phyloP scores from a whole-genome alignment of 2,113 vertebrate species.

The Phoenicopterus ruber region DNA sequence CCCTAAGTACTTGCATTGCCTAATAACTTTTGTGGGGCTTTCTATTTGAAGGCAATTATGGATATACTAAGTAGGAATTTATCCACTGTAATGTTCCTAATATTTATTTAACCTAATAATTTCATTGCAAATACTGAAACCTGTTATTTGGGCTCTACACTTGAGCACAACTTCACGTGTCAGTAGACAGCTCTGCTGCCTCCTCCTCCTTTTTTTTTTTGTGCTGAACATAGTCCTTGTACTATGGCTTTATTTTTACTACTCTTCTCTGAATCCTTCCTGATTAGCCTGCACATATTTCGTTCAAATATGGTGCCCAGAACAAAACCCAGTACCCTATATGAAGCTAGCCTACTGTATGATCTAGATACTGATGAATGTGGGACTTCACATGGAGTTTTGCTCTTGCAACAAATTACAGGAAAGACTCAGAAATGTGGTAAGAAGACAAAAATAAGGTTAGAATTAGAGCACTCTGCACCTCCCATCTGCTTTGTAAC shows the following conservation, averaged over 20 bases:
- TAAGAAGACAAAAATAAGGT: not conserved
- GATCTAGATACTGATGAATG: not conserved
- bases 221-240: not conserved
- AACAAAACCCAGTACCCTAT: not conserved
- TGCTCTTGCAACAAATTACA: not conserved
- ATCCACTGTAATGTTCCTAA: not conserved
- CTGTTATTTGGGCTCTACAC: not conserved
- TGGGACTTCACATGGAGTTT: not conserved
- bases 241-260: not conserved
- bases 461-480: not conserved
- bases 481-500: not conserved
- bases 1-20: not conserved
- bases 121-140: not conserved
- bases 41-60: not conserved
- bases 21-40: not conserved
- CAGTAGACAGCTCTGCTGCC: not conserved
- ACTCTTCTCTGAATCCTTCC: slow-evolving; percentile 23
- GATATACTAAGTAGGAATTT: not conserved
- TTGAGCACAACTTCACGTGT: not conserved
- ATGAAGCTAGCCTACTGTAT: not conserved
- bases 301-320: not conserved
- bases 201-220: slow-evolving; percentile 6
- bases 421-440: not conserved
- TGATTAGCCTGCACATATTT: not conserved
- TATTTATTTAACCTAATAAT: not conserved